Base-by-base conservation (phyloP, 2,113 vertebrate species). In the Oreochromis spilurus region DNA sequence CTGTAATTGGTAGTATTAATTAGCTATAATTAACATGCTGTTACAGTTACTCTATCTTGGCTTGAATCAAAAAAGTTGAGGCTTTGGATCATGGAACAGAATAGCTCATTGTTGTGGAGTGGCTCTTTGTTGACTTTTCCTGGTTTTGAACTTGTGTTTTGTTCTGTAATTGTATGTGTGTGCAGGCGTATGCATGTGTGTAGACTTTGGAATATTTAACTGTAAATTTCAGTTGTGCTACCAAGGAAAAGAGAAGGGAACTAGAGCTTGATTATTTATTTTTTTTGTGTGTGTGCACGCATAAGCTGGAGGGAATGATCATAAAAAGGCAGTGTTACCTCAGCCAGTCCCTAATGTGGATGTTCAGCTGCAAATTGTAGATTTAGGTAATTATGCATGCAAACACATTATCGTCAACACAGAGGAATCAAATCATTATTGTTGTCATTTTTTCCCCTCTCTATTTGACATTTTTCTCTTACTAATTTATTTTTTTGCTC, bases 61-160 rank as follows among this genome's bases (percentile, higher is more conserved):
- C 40, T 57, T 19, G 43, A 79, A 79, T 67, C 2, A 62, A 79
- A 91, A 81, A 79, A 17, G 19, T 45, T 48, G 52, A 29, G 9
- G 29, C 85, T 82, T 31, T 77, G 86, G 87, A 83, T 87, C 67
- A 19, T 43, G 54, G 86, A 92, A 89, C 43, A 84, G 53, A 91
- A 84, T 45, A 53, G 82, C 54, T 87, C 79, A 54, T 91, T 94
- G 90, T 85, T 62, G 81, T 38, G 79, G 79, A 91, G 84, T 24
- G 84, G 88, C 88, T 86, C 83, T 90, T 78, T 93, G 91, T 92
- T 95, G 82, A 89, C 81, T 85, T 86, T 91, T 85, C 87, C 84
- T 89, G 38, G 79, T 81, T 85, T 89, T 31, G 54, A 38, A 67
- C 45, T n/a, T 19, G 70, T 89, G 83, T 91, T 89, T 84, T 57